Evolutionary conservation across 2,888 invertebrate genomes (phyloP), one percentile per base, ranked within the genome.

Genomic region (Notodonta ziczac): DNA sequence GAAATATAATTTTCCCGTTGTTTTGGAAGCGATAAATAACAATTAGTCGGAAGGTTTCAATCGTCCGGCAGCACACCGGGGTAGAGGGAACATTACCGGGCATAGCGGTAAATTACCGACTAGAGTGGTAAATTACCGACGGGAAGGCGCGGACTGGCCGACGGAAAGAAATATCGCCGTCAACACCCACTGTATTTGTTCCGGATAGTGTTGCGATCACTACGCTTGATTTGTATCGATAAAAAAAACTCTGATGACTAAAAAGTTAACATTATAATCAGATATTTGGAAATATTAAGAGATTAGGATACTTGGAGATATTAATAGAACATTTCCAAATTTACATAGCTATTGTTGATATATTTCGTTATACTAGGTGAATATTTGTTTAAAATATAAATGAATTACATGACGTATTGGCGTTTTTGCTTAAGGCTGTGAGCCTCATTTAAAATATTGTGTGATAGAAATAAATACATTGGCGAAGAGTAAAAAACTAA

Each of bases 101-200:
- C 62, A 64, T 70, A 80, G 76, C 63, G 74, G 72, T 76, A 73
- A 80, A 78, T 81, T 83, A 78, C 74, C 66, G 76, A 74, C 68
- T 63, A 63, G 70, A 80, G 76, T 72, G 69, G 84, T 86, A 83
- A 89, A 84, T 82, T 83, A 83, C 77, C 73, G 70, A 61, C 72
- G 78, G 60, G 52, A 76, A 80, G 79, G 80, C 75, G 73, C 76
- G 79, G 83, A 79, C 81, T 80, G 85, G 82, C 74, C 81, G 76
- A 78, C 66, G 69, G 77, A 90, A 90, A 92, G 90, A 93, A 91
- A 90, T 91, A 93, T 91, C 74, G 84, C 89, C 80, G 76, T 85
- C 85, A 83, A 81, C 87, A 79, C 76, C 72, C 78, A 76, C 74
- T 73, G 74, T 80, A 81, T 79, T 82, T 77, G 80, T 78, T 78